Conservation (phyloP, 1,140 invertebrate genomes). For the Brachionus rotundiformis region DNA sequence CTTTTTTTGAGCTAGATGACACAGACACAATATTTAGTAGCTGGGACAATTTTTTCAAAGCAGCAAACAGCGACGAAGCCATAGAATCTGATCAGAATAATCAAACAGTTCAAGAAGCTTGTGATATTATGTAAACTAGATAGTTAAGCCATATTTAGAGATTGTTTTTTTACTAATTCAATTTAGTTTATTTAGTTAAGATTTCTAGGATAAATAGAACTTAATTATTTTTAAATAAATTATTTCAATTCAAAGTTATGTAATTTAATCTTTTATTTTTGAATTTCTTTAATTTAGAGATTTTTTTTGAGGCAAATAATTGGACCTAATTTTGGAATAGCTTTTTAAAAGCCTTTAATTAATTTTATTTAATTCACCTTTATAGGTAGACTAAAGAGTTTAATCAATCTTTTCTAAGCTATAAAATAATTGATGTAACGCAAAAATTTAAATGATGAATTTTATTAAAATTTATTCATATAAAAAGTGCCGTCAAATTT, state of each 20-base stretch:
- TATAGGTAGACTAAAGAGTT: background rate
- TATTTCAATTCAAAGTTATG: constrained; percentile 7
- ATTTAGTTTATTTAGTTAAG: background rate
- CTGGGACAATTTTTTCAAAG: constrained; percentile 50
- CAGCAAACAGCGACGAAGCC: background rate
- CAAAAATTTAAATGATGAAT: background rate
- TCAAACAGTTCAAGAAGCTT: constrained; percentile 41
- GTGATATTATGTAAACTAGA: constrained; percentile 3
- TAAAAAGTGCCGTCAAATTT: background rate
- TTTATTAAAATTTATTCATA: constrained; percentile 22
- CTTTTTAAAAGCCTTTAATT: background rate
- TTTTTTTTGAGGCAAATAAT: background rate
- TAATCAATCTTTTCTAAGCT: background rate
- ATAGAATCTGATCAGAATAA: background rate
- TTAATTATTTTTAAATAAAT: constrained; percentile 20
- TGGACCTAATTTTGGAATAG: background rate
- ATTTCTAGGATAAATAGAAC: background rate
- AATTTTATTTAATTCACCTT: too few relatives aligned
- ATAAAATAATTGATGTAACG: background rate
- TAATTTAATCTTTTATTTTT: background rate
- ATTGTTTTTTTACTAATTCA: background rate
- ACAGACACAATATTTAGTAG: constrained; percentile 46
- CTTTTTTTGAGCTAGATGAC: constrained; percentile 48
- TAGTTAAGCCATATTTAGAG: background rate
- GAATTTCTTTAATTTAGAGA: background rate